Conservation (phyloP, 2,888 invertebrate species). For the Pelosia muscerda region DNA sequence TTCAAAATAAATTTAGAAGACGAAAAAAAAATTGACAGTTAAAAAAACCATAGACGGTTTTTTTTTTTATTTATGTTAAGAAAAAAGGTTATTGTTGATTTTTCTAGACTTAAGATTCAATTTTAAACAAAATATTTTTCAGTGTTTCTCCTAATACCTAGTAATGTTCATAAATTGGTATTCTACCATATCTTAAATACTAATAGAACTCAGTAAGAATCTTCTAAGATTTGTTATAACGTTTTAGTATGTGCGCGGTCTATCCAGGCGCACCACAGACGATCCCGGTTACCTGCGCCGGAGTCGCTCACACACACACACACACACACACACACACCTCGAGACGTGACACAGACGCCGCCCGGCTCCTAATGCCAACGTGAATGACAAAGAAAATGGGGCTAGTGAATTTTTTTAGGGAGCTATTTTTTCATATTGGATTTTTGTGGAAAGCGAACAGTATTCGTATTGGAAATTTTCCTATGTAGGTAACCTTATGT, state of each 20-base stretch:
- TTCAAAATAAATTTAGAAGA: no score
- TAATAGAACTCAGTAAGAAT: constrained; percentile 67
- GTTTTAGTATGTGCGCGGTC: constrained; percentile 65
- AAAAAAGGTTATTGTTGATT: no score
- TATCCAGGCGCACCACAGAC: constrained; percentile 68
- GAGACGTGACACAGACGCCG: constrained; percentile 80
- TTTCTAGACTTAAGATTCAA: no score
- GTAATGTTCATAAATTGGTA: background rate
- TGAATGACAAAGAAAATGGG: constrained; percentile 63
- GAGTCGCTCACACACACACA: constrained; percentile 55
- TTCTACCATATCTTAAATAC: constrained; percentile 13
- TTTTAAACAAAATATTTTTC: no score
- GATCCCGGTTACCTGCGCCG: constrained; percentile 84
- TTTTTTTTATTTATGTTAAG: no score
- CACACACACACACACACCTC: constrained; percentile 38
- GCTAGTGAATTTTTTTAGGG: constrained; percentile 60
- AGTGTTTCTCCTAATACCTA: background rate
- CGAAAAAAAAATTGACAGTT: no score
- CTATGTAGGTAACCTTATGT: background rate
- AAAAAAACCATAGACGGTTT: no score
- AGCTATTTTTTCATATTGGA: background rate
- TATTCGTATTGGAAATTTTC: constrained; percentile 47
- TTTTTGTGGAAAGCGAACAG: constrained; percentile 43
- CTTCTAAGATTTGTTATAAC: constrained; percentile 72
- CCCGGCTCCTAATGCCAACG: constrained; percentile 67